phyloP scores from a whole-genome alignment of 2,888 invertebrate species.

The Synergus umbraculus region DNA sequence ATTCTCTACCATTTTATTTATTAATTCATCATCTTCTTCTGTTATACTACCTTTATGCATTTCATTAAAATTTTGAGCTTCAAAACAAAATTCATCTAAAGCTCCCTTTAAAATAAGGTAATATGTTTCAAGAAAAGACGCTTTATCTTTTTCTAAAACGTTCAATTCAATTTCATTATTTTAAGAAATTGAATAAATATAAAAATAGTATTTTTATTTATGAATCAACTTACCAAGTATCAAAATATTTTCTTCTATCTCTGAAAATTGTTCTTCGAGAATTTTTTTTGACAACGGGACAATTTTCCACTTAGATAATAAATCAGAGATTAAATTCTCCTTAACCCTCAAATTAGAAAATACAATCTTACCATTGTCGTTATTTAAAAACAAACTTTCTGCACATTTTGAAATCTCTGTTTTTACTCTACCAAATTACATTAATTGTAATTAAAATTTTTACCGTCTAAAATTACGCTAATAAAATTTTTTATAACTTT shows the following conservation, averaged over 20 bases:
- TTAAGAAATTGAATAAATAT: not conserved
- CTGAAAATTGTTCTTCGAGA: slow-evolving; percentile 45
- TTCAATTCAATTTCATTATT: not conserved
- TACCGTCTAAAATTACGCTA: not conserved
- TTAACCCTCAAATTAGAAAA: slow-evolving; percentile 48
- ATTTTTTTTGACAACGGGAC: slow-evolving; percentile 39
- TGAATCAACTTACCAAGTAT: not conserved
- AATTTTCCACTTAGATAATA: slow-evolving; percentile 45
- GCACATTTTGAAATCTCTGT: slow-evolving; percentile 48
- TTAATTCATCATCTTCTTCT: not conserved
- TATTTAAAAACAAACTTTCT: slow-evolving; percentile 48
- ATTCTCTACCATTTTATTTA: not conserved
- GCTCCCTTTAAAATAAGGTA: not conserved
- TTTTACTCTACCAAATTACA: slow-evolving; percentile 44
- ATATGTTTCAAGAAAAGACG: not conserved
- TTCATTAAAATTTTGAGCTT: not conserved
- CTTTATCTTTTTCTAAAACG: not conserved
- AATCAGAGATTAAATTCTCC: slow-evolving; percentile 42
- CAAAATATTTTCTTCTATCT: not conserved
- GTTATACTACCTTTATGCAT: not conserved
- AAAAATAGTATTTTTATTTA: not conserved
- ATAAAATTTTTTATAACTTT: no score
- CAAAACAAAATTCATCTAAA: not conserved
- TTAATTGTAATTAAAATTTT: slow-evolving; percentile 40
- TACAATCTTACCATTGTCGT: slow-evolving; percentile 48